Conservation (phyloP, 2,113 vertebrate species). For the Gadus macrocephalus region DNA sequence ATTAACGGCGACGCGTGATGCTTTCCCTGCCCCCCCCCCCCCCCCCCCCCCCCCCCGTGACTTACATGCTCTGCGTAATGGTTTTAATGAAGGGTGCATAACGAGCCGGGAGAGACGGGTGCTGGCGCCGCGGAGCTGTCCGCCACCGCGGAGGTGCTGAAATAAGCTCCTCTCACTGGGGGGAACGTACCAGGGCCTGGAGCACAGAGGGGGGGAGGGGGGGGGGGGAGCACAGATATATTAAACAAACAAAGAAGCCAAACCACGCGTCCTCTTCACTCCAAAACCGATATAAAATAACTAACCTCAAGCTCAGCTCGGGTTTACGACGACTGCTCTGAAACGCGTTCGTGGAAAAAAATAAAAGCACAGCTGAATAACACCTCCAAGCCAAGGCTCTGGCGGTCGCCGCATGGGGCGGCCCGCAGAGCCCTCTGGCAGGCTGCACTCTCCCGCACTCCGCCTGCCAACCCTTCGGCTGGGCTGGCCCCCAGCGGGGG, state of each 20-base stretch:
- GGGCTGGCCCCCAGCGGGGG: constrained; percentile 44
- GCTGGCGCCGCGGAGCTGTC: constrained; percentile 10
- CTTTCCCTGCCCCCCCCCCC: not conserved
- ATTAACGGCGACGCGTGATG: not conserved
- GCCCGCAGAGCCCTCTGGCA: constrained; percentile 46
- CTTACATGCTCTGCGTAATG: not conserved
- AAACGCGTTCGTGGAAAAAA: too few species aligned
- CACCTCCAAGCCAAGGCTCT: constrained; percentile 49
- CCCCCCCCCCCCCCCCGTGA: not conserved
- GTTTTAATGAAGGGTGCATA: not conserved
- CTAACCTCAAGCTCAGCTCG: too few species aligned
- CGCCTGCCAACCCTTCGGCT: constrained; percentile 74
- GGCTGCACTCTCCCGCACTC: constrained; percentile 54
- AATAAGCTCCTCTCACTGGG: constrained; percentile 1
- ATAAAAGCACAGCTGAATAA: constrained; percentile 29
- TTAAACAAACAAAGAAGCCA: too few species aligned
- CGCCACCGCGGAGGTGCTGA: constrained; percentile 29
- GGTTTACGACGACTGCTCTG: not conserved
- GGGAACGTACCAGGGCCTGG: too few species aligned
- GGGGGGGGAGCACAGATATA: too few species aligned
- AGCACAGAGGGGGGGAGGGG: too few species aligned
- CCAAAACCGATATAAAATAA: too few species aligned
- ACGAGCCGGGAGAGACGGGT: not conserved
- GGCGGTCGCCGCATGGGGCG: constrained; percentile 45
- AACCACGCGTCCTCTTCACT: too few species aligned